Base-by-base conservation (phyloP, 2,113 vertebrate genomes). In the Phylloscopus trochiloides region DNA sequence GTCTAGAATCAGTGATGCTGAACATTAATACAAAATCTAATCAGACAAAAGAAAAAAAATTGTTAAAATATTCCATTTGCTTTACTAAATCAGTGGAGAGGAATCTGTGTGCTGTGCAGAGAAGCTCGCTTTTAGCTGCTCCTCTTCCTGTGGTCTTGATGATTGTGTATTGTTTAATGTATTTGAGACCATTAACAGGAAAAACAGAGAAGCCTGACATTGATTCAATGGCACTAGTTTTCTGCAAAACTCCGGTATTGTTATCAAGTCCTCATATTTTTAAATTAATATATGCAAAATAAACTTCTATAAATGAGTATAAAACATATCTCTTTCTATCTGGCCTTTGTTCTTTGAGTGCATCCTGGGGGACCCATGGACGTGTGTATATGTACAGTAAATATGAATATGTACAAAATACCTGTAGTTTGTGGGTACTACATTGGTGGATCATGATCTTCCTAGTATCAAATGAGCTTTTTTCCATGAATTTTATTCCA, bases 301-400 rank as follows among this genome's bases (percentile, higher is more conserved):
- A 36, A 52, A 32, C 51, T 73, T 80, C 31, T 48, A 16, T 15
- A 20, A 19, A 71, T 55, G 24, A 50, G 9, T 43, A 17, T 21
- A 45, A 91, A 77, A n/a, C 6, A 19, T 31, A 8, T 22, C 2
- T 57, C 8, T 20, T 54, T 79, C 52, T 70, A 12, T 61, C n/a
- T 38, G 36, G 6, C 22, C 54, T 86, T 82, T 43, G 14, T 6
- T 75, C 31, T 58, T 75, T 59, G 31, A 48, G 14, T 32, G 20
- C 20, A 26, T 47, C 34, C 40, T 62, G n/a, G 4, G 8, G 14
- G 6, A 66, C 0, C 0, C 34, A 20, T 14, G 2, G 13, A 20
- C 11, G 17, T 3, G 1, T 48, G 4, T 62, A 9, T 62, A 9
- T 36, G 13, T 22, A 28, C 5, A 65, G 10, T 52, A 15, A 34